Base-by-base conservation (phyloP, 2,888 invertebrate species). In the Portevinia maculata region DNA sequence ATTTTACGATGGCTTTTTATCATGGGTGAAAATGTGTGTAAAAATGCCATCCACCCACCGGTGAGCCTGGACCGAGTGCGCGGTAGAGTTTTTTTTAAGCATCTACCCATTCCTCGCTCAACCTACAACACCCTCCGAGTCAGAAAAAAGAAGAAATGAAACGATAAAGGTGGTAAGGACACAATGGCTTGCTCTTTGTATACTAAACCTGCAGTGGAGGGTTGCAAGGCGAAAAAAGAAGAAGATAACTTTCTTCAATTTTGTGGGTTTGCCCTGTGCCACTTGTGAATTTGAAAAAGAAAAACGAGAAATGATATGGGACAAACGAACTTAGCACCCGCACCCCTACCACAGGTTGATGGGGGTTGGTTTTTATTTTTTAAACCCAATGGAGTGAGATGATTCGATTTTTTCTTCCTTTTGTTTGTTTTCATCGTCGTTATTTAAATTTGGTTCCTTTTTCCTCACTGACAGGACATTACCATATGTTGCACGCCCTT, bases 401-500 rank as follows among this genome's bases (percentile, higher is more conserved):
- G 64, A 62, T 78, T 83, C 55, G 76, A 71, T 60, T 76, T 76
- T 57, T 75, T 71, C 46, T 41, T 53, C 50, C 28, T 53, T 73
- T 73, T 74, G 69, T 74, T 69, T 74, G 74, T 74, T 69, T 79
- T 67, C 55, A 79, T 76, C 59, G 70, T 55, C 59, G 53, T 83
- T 83, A 83, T 83, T 83, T 83, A 55, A 50, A 60, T 71, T 62
- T 24, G 21, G 52, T 59, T 55, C 39, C 41, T 41, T 24, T n/a
- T 37, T 28, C 8, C 48, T 34, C 69, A 55, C 24, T 46, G 55
- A 62, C 69, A 75, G 52, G 57, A 75, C 64, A 59, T 21, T 37
- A 67, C 83, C 83, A 83, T 83, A 83, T 83, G 83, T 83, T 83
- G 83, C 83, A 83, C 78, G 83, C 78, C 83, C 83, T 83, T 83